These are phyloP conservation scores for Lepidocolaptes lacrymiger DNA, from an alignment of 2,797 vertebrate species.

Conservation along the genomic window DNA sequence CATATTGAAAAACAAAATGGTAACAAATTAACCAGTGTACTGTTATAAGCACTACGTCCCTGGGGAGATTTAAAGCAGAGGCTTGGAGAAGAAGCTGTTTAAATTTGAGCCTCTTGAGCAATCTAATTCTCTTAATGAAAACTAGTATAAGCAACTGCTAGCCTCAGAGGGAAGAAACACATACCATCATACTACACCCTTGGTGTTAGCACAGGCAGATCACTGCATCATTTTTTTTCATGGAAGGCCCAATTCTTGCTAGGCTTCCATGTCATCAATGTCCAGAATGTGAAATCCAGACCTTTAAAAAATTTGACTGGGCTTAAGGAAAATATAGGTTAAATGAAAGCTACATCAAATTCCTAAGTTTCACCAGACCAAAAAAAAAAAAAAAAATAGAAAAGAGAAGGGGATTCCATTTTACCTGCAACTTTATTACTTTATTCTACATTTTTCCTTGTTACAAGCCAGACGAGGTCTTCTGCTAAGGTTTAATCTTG, in stretches of 20 bases:
- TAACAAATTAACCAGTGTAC: neutral
- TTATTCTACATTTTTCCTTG: neutral
- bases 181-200: neutral
- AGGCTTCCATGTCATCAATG: neutral
- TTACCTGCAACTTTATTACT: neutral
- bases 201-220: neutral
- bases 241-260: neutral
- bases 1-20: neutral
- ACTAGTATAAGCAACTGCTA: neutral
- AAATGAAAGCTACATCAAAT: neutral
- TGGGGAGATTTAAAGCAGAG: neutral
- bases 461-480: neutral
- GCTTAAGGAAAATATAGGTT: neutral
- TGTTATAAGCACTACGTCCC: neutral
- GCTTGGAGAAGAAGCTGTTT: neutral
- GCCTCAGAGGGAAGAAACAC: rapidly evolving
- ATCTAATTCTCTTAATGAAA: neutral
- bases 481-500: neutral
- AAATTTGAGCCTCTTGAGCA: neutral
- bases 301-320: neutral
- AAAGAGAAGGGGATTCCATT: neutral
- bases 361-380: neutral
- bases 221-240: neutral
- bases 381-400: neutral
- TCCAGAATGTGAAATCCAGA: neutral